Evolutionary conservation across 2,888 invertebrate genomes (phyloP), one percentile per base, ranked within the genome.

Genomic region (Drosophila aldrichi): DNA sequence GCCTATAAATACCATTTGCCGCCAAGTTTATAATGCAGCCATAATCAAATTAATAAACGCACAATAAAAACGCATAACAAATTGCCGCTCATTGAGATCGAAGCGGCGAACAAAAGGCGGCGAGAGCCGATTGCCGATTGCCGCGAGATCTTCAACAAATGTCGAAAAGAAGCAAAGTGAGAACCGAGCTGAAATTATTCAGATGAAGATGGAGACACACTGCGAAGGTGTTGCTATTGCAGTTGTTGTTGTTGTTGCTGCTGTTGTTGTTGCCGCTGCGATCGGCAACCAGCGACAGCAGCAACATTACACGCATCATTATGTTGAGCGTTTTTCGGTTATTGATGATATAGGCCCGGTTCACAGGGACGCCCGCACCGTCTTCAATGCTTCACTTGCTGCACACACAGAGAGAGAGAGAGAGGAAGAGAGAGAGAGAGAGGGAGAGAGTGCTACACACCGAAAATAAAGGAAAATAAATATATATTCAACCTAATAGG

Each of bases 291-390:
- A 61, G 52, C 73, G 70, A 76, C 79, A 77, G 85, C 86, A 79
- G 79, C 87, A 76, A 82, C 79, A 90, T 91, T 90, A 91, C 88
- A 91, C 90, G 91, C 88, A 88, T 91, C 90, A 91, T 91, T 91
- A 91, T 85, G 85, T 74, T 77, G 76, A 73, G 67, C 67, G 79
- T 69, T 71, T 70, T 71, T 69, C 57, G 69, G 78, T 82, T 88
- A 78, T 86, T 80, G 83, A 84, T 85, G 83, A 88, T 88, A 80
- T 77, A 76, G 67, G 67, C 70, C 73, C 77, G 65, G 63, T 70
- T 56, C 74, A 66, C 62, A 48, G 57, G 44, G 68, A 67, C 77
- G 71, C 75, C 74, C 70, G 71, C 82, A 82, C 71, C 65, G 74
- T 61, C 44, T 44, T 77, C 70, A 73, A 81, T 75, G 77, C 78